phyloP scores from a whole-genome alignment of 2,113 vertebrate species.

The Platycercus adscitus region DNA sequence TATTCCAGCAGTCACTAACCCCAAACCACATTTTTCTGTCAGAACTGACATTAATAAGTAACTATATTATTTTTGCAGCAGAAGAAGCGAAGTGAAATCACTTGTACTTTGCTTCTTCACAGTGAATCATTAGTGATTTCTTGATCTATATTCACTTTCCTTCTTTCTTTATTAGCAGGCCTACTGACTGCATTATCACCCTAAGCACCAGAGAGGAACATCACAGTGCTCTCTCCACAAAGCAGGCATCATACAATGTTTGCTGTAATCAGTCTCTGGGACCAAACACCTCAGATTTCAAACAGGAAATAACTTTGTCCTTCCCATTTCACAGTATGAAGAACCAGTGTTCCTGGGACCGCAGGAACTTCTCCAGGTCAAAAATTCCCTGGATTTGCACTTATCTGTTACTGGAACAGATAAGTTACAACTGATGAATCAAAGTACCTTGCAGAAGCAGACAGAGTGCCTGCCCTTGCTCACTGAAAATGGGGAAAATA shows the following conservation, averaged over 20 bases:
- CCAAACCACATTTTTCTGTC: neutral
- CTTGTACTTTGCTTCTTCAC: neutral
- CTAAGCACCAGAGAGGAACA: neutral
- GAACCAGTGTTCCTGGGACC: neutral
- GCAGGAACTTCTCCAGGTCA: neutral
- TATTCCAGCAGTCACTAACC: constrained; percentile 22
- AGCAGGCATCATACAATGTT: neutral
- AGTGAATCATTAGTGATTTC: neutral
- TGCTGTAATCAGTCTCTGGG: neutral
- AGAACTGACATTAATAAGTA: neutral
- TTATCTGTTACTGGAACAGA: neutral
- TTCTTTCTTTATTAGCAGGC: neutral
- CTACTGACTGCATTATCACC: neutral
- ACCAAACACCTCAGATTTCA: neutral
- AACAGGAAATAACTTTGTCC: neutral
- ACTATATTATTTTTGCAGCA: neutral
- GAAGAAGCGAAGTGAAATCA: neutral
- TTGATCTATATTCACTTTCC: neutral
- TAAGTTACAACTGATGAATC: neutral
- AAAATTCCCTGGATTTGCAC: neutral
- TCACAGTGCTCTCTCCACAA: neutral
- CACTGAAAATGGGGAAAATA: neutral
- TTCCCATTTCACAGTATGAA: neutral
- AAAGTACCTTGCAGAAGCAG: neutral
- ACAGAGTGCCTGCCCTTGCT: neutral